These are phyloP conservation scores for Austrolebias charrua DNA, from an alignment of 2,797 vertebrate species.

Conservation along the genomic window DNA sequence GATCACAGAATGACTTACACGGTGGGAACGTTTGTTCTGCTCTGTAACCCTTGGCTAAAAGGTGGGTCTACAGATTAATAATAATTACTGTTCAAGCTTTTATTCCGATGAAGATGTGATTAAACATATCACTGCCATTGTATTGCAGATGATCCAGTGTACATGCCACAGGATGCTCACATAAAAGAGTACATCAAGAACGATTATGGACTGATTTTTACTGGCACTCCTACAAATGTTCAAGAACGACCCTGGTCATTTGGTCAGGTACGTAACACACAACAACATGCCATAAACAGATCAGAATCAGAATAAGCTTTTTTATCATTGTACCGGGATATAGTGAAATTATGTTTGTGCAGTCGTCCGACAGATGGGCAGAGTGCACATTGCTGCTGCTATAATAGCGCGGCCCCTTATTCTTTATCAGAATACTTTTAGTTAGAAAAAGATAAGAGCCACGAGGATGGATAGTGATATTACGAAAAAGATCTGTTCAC, in stretches of 20 bases:
- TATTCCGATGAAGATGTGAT: neutral
- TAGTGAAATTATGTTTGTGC: too few species aligned
- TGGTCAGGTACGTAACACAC: constrained; percentile 59
- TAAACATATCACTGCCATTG: neutral
- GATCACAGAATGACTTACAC: neutral
- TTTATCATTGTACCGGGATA: too few species aligned
- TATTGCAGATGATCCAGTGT: constrained; percentile 64
- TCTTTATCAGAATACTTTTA: too few species aligned
- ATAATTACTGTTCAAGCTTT: neutral
- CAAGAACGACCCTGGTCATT: constrained; percentile 60
- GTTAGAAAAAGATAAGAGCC: too few species aligned
- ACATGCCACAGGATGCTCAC: constrained; percentile 56
- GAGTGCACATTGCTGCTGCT: too few species aligned
- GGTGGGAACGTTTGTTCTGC: constrained; percentile 61
- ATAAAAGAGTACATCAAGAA: constrained; percentile 68
- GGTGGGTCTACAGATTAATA: constrained; percentile 25
- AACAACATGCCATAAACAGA: too few species aligned
- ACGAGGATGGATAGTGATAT: too few species aligned
- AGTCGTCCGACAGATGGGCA: too few species aligned
- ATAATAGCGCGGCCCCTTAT: too few species aligned
- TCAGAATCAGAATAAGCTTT: too few species aligned
- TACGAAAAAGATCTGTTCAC: too few species aligned
- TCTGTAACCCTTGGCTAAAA: constrained; percentile 72
- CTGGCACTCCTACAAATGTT: constrained; percentile 53
- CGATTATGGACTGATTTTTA: constrained; percentile 65